phyloP scores from a whole-genome alignment of 2,888 invertebrate genomes.

The Matsumyia berberina region DNA sequence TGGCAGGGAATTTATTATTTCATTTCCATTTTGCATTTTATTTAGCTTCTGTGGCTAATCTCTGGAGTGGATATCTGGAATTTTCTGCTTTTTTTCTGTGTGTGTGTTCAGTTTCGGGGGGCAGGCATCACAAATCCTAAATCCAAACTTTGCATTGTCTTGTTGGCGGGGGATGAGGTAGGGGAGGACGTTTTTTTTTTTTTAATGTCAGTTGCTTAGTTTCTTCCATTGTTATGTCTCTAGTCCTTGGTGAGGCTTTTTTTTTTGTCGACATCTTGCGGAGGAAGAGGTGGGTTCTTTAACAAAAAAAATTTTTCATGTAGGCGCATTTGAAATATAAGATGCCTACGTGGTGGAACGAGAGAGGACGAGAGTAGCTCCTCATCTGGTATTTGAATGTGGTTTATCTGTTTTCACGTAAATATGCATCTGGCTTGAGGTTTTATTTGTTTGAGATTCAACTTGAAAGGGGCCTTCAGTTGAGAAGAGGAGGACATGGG shows the following conservation, averaged over 20 bases:
- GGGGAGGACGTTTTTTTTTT: slow-evolving; percentile 17
- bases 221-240: slow-evolving; percentile 50
- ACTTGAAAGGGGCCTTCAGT: slow-evolving; percentile 3
- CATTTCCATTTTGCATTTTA: slow-evolving; percentile 76
- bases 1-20: slow-evolving; percentile 76
- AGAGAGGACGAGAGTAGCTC: not conserved
- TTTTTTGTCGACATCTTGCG: slow-evolving; percentile 56
- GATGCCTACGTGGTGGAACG: slow-evolving; percentile 47
- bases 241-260: slow-evolving; percentile 57
- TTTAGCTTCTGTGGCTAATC: slow-evolving; percentile 76
- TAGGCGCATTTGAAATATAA: slow-evolving; percentile 67
- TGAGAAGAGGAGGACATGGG: not conserved
- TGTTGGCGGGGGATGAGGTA: slow-evolving; percentile 38
- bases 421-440: slow-evolving; percentile 53
- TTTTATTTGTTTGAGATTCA: slow-evolving; percentile 3
- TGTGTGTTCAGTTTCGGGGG: slow-evolving; percentile 23
- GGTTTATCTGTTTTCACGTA: slow-evolving; percentile 67
- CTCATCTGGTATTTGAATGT: slow-evolving; percentile 66
- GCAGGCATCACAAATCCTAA: slow-evolving; percentile 63
- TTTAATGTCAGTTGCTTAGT: slow-evolving; percentile 34
- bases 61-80: slow-evolving; percentile 69
- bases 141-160: slow-evolving; percentile 75
- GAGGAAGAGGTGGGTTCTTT: slow-evolving; percentile 13
- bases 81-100: slow-evolving; percentile 36
- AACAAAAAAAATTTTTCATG: slow-evolving; percentile 47